These are phyloP conservation scores for Eupithecia subumbrata DNA, from an alignment of 2,888 invertebrate genomes.

Conservation along the genomic window DNA sequence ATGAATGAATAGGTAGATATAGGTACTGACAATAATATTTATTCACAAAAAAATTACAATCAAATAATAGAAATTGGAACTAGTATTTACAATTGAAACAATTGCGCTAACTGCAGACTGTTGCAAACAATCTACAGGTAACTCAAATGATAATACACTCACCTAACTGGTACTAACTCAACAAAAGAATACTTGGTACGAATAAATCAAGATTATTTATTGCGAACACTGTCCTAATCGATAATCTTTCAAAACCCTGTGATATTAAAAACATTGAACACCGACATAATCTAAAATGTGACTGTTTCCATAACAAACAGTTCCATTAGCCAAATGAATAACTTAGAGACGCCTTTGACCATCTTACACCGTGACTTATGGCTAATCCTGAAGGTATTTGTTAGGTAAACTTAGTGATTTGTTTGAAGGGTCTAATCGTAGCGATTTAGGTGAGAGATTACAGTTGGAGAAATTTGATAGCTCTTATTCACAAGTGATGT, in stretches of 20 bases:
- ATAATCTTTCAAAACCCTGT: background rate
- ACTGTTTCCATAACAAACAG: constrained; percentile 33
- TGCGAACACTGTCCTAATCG: background rate
- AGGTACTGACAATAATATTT: too few species aligned
- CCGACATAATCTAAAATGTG: background rate
- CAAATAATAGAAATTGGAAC: too few species aligned
- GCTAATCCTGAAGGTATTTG: constrained; percentile 63
- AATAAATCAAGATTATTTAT: too few species aligned
- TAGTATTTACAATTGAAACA: too few species aligned
- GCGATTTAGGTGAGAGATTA: constrained; percentile 45
- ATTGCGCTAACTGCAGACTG: too few species aligned
- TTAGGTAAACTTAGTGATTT: constrained; percentile 44
- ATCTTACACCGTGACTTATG: constrained; percentile 58
- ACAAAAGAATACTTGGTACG: too few species aligned
- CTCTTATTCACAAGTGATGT: constrained; percentile 18
- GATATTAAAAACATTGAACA: background rate
- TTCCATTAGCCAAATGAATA: constrained; percentile 83
- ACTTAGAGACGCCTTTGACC: constrained; percentile 79
- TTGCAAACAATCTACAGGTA: too few species aligned
- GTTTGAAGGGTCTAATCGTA: constrained; percentile 44
- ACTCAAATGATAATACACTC: too few species aligned
- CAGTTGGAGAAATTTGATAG: constrained; percentile 31
- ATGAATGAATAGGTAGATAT: too few species aligned
- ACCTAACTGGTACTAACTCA: too few species aligned
- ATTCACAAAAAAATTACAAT: too few species aligned